Percentiles rank a stretch among this genome's conserved stretches.
Evolutionary conservation across 1,140 invertebrate species (phyloP).

Genomic region (Cepaea nemoralis): DNA sequence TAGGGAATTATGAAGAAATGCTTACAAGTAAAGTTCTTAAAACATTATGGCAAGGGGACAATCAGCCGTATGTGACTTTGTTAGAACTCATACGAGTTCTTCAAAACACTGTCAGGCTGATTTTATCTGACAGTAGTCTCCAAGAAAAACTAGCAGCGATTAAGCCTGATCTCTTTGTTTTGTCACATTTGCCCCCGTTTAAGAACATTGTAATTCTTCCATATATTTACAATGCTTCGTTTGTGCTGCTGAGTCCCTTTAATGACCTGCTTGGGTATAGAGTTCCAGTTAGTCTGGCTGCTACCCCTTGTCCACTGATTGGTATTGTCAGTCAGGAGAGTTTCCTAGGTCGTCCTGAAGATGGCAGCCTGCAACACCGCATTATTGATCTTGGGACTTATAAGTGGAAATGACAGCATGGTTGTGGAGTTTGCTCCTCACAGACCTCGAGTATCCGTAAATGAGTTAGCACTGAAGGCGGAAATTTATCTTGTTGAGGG

Average conservation of each 20-base stretch:
- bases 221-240: background rate
- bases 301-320: background rate
- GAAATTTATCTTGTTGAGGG: constrained; percentile 25
- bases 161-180: constrained; percentile 19
- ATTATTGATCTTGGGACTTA: background rate
- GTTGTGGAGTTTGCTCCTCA: constrained; percentile 27
- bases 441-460: constrained; percentile 29
- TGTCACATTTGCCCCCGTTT: background rate
- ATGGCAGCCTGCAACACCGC: background rate
- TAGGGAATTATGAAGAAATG: background rate
- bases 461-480: constrained; percentile 15
- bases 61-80: background rate
- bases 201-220: constrained; percentile 17
- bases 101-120: background rate
- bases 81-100: background rate
- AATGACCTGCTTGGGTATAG: background rate
- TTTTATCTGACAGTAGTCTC: constrained; percentile 16
- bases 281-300: constrained; percentile 16
- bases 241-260: background rate
- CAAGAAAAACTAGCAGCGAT: background rate
- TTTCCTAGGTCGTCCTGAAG: constrained; percentile 6
- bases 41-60: background rate
- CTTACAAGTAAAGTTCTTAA: background rate
- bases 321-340: background rate
- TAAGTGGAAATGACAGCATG: background rate